Base-by-base conservation (phyloP, 2,888 invertebrate species). In the Orchestes rusci region DNA sequence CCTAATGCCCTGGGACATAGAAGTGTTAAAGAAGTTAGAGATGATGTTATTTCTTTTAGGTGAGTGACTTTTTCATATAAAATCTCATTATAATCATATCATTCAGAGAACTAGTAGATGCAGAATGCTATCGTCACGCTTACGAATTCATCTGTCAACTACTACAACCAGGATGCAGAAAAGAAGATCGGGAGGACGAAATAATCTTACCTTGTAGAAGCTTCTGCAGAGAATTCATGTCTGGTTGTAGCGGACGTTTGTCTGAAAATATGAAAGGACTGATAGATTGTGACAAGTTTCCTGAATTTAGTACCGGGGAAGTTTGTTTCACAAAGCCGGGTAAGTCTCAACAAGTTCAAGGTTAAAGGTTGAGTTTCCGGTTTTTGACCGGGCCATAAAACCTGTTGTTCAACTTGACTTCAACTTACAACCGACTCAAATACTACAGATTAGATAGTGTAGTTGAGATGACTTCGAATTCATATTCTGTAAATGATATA, bases 101-200 rank as follows among this genome's bases (percentile, higher is more conserved):
- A 8, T 31, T 31, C 12, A 52, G 87, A 48, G 89, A 86, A 64
- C 70, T 92, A n/a, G 82, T 92, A 4, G 92, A 92, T 63, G 88
- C 88, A 1, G 91, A 92, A 67, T 93, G 93, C 65, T 91, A 88
- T 58, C 76, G 83, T 51, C 76, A 87, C 55, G 89, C 92, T 1
- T 88, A 87, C 69, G 90, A 93, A 60, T 91, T 92, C 61, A 80
- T 93, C 4, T 93, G 93, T 60, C 84, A 86, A 59, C 74, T 89
- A 49, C 70, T 92, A 33, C 92, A 92, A 64, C 91, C 92, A 0
- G 77, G 81, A 0, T 92, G 92, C 62, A 50, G 63, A 16, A 59
- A 60, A 10, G 61, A 62, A 2, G 64, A 68, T 1, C 13, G 12
- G 7, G 74, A 70, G 36, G 76, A 74, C 36, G 73, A 76, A 17